A percentile compares a stretch with the other conserved stretches of the same genome.
phyloP scores from a whole-genome alignment of 2,888 invertebrate species.

The Vesta saturnalis region DNA sequence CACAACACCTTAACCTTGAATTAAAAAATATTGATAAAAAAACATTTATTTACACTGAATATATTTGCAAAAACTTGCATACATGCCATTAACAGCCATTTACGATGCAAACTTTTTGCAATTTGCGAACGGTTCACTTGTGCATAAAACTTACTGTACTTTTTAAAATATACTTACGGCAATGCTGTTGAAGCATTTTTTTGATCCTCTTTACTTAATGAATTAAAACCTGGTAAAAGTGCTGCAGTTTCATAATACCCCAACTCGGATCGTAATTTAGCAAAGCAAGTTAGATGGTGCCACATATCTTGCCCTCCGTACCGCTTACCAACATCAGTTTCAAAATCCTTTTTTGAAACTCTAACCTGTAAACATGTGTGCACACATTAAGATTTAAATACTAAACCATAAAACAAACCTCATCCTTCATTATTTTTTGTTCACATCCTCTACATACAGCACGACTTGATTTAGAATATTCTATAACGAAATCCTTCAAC shows the following conservation, averaged over 20 bases:
- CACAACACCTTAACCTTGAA: too few species aligned
- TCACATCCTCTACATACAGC: slow-evolving; percentile 87
- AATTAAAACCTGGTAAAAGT: slow-evolving; percentile 79
- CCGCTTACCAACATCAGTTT: slow-evolving; percentile 80
- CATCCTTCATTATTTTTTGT: slow-evolving; percentile 80
- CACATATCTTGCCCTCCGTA: slow-evolving; percentile 88
- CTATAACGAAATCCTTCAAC: slow-evolving; percentile 76
- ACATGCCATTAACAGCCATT: too few species aligned
- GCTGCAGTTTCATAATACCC: slow-evolving; percentile 79
- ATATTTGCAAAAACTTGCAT: too few species aligned
- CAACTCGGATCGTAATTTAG: slow-evolving; percentile 75
- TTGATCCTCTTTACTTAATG: slow-evolving; percentile 78
- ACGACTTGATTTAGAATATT: slow-evolving; percentile 87
- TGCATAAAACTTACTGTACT: too few species aligned
- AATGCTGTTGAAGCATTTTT: slow-evolving; percentile 69
- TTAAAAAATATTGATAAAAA: too few species aligned
- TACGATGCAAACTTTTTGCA: too few species aligned
- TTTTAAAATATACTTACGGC: slow-evolving; percentile 66
- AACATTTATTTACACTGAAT: too few species aligned
- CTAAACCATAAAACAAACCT: slow-evolving; percentile 60
- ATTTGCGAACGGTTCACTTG: too few species aligned
- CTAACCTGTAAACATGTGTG: slow-evolving; percentile 64
- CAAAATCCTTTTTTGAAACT: slow-evolving; percentile 85
- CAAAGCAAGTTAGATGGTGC: slow-evolving; percentile 94
- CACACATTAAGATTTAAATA: neutral